Conservation (phyloP, 2,797 vertebrate genomes). For the Acomys russatus region DNA sequence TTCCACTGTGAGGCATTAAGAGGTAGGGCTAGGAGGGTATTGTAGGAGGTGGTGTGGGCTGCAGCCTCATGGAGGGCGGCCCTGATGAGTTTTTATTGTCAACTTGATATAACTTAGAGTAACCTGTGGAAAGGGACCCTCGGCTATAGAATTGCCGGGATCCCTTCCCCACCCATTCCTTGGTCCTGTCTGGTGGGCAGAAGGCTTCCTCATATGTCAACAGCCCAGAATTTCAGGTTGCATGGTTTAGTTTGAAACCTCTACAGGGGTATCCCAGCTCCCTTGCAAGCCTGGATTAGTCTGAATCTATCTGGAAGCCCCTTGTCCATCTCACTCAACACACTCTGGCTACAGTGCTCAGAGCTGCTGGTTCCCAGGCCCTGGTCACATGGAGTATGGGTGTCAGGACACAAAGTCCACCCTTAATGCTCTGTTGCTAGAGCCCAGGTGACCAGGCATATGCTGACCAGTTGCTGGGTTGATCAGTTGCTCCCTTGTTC, state of each 20-base stretch:
- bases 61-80: not conserved
- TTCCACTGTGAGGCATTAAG: not conserved
- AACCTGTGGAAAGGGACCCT: not conserved
- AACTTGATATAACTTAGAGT: not conserved
- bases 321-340: not conserved
- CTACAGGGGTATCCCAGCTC: not conserved
- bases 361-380: not conserved
- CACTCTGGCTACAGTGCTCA: not conserved
- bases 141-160: not conserved
- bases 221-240: not conserved
- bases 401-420: not conserved
- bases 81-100: not conserved
- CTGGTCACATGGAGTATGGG: not conserved
- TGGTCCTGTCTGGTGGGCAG: not conserved
- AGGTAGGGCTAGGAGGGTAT: not conserved
- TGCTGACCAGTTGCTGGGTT: not conserved
- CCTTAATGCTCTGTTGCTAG: not conserved
- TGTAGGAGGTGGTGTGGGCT: not conserved
- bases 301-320: not conserved
- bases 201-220: not conserved
- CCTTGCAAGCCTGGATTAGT: not conserved
- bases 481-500: not conserved
- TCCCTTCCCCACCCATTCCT: not conserved
- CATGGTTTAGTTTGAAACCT: not conserved
- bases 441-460: not conserved